Evolutionary conservation across 2,888 invertebrate genomes (phyloP).

Genomic region (Anthophora plumipes): DNA sequence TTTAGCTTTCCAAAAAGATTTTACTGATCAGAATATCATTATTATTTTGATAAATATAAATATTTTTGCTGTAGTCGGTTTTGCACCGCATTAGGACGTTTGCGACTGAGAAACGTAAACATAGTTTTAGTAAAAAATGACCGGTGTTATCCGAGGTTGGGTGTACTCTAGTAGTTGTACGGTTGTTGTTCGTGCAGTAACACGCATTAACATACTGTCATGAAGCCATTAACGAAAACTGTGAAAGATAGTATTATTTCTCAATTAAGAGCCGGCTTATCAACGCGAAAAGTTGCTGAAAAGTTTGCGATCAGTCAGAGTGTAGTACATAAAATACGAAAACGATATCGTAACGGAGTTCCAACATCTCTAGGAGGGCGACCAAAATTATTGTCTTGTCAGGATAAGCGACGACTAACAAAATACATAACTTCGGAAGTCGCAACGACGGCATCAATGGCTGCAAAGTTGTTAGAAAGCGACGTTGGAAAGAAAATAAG

Average conservation of each 20-base stretch:
- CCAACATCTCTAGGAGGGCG: no score
- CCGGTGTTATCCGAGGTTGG: no score
- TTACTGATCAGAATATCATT: slow-evolving; percentile 12
- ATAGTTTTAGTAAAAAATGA: no score
- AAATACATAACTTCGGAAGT: slow-evolving; percentile 39
- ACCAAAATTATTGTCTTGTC: slow-evolving; percentile 28
- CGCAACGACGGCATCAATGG: slow-evolving; percentile 28
- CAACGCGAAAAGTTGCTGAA: neutral
- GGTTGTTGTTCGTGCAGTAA: no score
- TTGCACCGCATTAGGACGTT: slow-evolving; percentile 10
- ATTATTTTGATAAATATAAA: slow-evolving; percentile 21
- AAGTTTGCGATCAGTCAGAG: no score
- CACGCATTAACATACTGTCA: slow-evolving; percentile 18
- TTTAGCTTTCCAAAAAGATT: slow-evolving; percentile 34
- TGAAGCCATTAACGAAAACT: slow-evolving; percentile 20
- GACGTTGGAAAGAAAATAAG: slow-evolving; percentile 45
- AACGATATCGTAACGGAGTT: no score
- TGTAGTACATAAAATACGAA: no score
- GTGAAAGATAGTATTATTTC: slow-evolving; percentile 27
- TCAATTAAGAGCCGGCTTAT: slow-evolving; percentile 15
- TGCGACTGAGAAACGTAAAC: no score
- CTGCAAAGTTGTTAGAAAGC: slow-evolving; percentile 36
- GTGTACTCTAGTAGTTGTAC: no score
- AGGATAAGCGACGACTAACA: slow-evolving; percentile 37
- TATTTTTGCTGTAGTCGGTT: slow-evolving; percentile 27